Conservation (phyloP, 2,113 vertebrate species). For the Chloropsis hardwickii region DNA sequence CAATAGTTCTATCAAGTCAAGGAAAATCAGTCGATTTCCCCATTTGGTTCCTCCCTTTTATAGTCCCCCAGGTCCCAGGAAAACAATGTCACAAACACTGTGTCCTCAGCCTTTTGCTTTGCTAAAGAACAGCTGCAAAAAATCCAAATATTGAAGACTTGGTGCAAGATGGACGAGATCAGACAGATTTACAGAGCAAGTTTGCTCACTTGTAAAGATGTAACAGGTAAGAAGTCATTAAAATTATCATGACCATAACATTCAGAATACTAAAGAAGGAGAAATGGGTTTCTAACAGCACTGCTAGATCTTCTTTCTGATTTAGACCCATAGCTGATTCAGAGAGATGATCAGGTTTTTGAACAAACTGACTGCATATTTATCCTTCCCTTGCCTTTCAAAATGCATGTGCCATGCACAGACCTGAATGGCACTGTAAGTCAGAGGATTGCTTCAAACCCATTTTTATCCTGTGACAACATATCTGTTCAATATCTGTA, state of each 20-base stretch:
- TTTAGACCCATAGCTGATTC: background rate
- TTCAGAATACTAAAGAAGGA: background rate
- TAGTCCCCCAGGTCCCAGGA: background rate
- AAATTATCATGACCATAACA: background rate
- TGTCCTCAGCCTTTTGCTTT: background rate
- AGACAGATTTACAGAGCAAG: background rate
- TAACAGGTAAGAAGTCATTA: background rate
- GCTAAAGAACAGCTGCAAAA: background rate
- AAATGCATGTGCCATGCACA: fast-evolving
- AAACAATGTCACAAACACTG: background rate
- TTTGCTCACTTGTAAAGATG: background rate
- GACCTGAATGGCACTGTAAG: background rate
- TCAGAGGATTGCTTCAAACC: background rate
- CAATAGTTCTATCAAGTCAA: background rate
- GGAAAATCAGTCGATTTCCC: background rate
- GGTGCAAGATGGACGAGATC: background rate
- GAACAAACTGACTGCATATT: background rate
- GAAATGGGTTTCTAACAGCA: background rate
- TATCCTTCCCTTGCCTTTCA: background rate
- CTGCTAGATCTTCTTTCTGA: background rate
- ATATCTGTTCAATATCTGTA: background rate
- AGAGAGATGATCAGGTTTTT: background rate
- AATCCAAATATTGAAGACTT: background rate
- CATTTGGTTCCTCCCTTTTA: background rate
- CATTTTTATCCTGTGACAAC: background rate